Evolutionary conservation across 2,113 vertebrate genomes (phyloP).

Genomic region (Mustela nigripes): DNA sequence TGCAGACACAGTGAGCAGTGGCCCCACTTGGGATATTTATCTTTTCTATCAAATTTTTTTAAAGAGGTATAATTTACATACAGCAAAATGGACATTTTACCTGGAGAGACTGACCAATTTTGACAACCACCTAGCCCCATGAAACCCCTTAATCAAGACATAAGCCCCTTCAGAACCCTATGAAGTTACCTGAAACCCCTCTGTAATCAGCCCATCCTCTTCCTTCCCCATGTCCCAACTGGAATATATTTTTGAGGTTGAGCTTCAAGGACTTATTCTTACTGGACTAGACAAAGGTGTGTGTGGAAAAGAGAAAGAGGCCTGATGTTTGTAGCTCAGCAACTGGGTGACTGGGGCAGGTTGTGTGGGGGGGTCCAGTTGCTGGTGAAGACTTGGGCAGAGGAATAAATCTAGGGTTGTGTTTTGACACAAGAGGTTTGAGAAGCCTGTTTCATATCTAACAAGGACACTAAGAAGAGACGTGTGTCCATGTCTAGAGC

Average conservation of each 20-base stretch:
- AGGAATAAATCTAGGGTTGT: neutral
- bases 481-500: neutral
- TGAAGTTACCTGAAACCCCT: neutral
- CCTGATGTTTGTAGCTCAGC: neutral
- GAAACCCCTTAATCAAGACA: neutral
- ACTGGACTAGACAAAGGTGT: neutral
- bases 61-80: neutral
- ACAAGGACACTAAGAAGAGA: neutral
- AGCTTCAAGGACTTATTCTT: neutral
- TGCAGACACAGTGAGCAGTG: neutral
- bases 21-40: no score
- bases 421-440: neutral
- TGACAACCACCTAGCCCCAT: neutral
- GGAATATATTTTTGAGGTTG: neutral
- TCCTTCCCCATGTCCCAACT: neutral
- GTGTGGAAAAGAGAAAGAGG: neutral
- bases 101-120: neutral
- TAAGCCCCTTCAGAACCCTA: neutral
- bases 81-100: neutral
- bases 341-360: neutral
- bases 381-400: neutral
- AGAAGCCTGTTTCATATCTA: neutral
- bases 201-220: neutral
- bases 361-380: fast-evolving
- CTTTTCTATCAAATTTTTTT: neutral